Conservation (phyloP, 2,113 vertebrate genomes). For the Miniopterus natalensis region DNA sequence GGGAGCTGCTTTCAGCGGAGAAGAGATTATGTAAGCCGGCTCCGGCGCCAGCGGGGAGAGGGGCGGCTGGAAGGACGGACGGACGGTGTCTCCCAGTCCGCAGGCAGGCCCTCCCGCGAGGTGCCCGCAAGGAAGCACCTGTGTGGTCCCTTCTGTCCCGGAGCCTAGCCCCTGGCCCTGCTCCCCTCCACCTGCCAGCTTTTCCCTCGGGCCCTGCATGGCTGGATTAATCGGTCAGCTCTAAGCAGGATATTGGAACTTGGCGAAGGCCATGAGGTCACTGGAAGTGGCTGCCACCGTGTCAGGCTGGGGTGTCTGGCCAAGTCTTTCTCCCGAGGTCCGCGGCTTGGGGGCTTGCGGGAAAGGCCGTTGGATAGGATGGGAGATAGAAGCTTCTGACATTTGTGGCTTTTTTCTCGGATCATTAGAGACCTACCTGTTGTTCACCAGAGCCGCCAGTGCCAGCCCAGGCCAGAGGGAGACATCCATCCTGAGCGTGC, state of each 20-base stretch:
- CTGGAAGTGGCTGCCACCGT: neutral
- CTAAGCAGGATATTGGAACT: neutral
- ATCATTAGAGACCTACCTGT: neutral
- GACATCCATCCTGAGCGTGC: accelerated
- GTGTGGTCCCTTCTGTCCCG: neutral
- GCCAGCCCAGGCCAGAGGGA: neutral
- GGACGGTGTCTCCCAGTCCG: neutral
- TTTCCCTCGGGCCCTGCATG: neutral
- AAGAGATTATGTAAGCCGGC: slow-evolving; percentile 43
- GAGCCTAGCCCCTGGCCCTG: neutral
- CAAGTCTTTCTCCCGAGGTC: neutral
- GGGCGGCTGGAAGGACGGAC: neutral
- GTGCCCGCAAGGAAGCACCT: neutral
- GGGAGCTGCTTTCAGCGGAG: slow-evolving; percentile 20
- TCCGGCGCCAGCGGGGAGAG: neutral
- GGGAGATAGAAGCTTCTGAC: accelerated
- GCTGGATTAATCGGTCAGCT: neutral
- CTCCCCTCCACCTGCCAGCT: too few species aligned
- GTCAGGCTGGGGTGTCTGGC: neutral
- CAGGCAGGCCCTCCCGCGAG: accelerated
- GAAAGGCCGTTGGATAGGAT: neutral
- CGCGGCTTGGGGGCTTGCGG: neutral
- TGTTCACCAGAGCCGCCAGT: neutral
- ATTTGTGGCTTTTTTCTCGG: accelerated
- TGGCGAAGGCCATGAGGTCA: neutral